phyloP scores from a whole-genome alignment of 1,140 invertebrate species.

The Nylanderia fulva region DNA sequence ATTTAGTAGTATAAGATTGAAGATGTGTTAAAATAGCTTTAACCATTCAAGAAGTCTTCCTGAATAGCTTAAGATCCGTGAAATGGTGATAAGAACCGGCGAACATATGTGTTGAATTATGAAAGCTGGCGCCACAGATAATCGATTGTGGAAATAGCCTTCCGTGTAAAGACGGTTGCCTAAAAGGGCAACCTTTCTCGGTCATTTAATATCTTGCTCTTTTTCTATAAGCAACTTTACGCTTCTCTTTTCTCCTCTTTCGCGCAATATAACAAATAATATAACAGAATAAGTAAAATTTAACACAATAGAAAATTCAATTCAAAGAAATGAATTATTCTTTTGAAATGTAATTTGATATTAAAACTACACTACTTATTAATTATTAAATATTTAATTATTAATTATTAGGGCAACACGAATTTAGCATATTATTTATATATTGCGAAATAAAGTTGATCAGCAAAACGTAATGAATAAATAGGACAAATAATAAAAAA shows the following conservation, averaged over 20 bases:
- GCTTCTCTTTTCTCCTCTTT: not conserved
- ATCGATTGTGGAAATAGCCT: constrained; percentile 52
- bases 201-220: constrained; percentile 4
- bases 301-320: not conserved
- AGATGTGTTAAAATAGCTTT: constrained; percentile 37
- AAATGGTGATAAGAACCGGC: constrained; percentile 39
- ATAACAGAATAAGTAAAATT: not conserved
- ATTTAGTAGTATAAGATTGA: not conserved
- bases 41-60: not conserved
- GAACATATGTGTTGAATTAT: constrained; percentile 42
- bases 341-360: not conserved
- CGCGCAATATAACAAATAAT: not conserved
- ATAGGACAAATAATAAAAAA: not conserved
- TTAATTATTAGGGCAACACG: not conserved
- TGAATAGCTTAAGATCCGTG: not conserved
- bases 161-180: constrained; percentile 22
- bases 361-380: too few relatives aligned
- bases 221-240: not conserved
- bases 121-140: constrained; percentile 52
- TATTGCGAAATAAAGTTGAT: not conserved
- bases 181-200: not conserved
- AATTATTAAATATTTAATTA: too few relatives aligned
- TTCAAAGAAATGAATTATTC: not conserved
- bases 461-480: not conserved
- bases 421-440: not conserved